Evolutionary conservation across 2,888 invertebrate genomes (phyloP).

Genomic region (Leptinotarsa rubiginosa): DNA sequence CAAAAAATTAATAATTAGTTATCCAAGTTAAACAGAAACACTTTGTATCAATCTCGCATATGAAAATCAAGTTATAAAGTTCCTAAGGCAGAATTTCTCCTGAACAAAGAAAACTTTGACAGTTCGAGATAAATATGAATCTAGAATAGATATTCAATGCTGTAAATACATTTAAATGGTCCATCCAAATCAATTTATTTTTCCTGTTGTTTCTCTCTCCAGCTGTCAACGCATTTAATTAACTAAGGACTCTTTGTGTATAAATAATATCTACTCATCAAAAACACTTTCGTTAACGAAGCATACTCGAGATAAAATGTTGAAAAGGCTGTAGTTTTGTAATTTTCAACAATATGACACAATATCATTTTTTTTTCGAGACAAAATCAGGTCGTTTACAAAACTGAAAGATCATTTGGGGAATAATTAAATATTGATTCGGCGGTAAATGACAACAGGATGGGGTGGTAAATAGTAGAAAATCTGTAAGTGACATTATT

Average conservation of each 20-base stretch:
- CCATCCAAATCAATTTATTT: neutral
- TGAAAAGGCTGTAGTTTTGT: neutral
- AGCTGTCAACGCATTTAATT: neutral
- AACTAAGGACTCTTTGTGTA: neutral
- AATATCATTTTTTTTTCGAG: neutral
- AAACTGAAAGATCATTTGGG: neutral
- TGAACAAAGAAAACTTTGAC: neutral
- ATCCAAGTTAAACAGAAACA: no score
- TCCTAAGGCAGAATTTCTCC: neutral
- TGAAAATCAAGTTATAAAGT: no score
- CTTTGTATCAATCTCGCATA: no score
- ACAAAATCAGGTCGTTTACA: conserved; percentile 5
- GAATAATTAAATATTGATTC: conserved; percentile 13
- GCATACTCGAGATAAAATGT: neutral
- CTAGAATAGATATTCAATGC: neutral
- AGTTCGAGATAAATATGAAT: neutral
- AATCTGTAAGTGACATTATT: conserved; percentile 17
- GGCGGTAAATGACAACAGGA: conserved; percentile 1
- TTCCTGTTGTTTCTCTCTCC: neutral
- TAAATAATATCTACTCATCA: neutral
- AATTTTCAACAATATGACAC: neutral
- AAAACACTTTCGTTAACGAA: neutral
- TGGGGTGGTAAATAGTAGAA: neutral
- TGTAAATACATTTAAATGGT: neutral
- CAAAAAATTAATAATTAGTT: no score